A percentile compares a stretch with the other conserved stretches of the same genome.
Conservation (phyloP, 2,113 vertebrate genomes). For the Alethe castanea region DNA sequence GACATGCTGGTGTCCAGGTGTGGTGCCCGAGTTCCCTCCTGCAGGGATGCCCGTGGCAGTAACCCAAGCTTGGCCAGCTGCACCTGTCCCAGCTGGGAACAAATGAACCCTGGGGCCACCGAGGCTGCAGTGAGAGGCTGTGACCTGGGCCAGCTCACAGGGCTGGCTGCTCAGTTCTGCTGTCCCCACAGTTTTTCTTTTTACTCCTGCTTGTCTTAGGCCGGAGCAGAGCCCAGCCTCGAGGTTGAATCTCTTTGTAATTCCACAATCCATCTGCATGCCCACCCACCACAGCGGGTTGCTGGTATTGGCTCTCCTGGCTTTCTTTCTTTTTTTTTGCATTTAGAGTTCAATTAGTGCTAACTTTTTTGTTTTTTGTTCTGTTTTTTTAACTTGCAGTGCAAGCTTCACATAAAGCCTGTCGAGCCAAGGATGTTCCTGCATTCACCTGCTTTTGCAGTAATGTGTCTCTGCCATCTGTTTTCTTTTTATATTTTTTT, state of each 20-base stretch:
- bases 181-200: neutral
- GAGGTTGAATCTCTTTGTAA: neutral
- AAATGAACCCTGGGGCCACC: neutral
- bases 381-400: slow-evolving; percentile 86
- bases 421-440: slow-evolving; percentile 83
- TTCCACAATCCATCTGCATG: slow-evolving; percentile 64
- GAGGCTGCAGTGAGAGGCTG: rapidly evolving
- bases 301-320: slow-evolving; percentile 61
- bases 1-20: neutral
- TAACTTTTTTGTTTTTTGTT: slow-evolving; percentile 77
- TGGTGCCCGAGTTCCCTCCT: neutral
- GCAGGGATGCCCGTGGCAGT: neutral
- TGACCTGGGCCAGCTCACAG: neutral
- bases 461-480: slow-evolving; percentile 80
- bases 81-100: neutral
- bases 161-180: neutral
- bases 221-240: neutral
- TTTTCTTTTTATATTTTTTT: slow-evolving; percentile 50
- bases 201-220: slow-evolving; percentile 35
- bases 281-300: slow-evolving; percentile 26
- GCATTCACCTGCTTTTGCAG: slow-evolving; percentile 86
- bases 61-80: neutral
- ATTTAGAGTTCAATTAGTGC: slow-evolving; percentile 71
- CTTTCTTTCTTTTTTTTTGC: neutral
- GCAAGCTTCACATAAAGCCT: slow-evolving; percentile 89